Evolutionary conservation across 1,140 invertebrate species (phyloP).

Genomic region (Macrotrachela quadricornifera): DNA sequence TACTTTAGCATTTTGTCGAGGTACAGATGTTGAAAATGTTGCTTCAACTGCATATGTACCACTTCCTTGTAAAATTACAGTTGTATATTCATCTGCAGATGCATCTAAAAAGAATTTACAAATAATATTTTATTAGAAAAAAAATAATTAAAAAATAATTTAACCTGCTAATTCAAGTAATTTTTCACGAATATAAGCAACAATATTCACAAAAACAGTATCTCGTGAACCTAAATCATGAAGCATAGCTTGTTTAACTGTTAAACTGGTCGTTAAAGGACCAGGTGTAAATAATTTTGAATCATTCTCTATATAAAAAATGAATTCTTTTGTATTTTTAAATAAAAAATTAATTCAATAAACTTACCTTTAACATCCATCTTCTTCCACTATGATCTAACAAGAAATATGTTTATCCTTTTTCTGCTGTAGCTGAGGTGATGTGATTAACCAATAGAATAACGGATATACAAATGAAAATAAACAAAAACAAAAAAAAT

Average conservation of each 20-base stretch:
- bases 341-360: too few species aligned
- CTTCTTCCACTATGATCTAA: too few species aligned
- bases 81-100: slow-evolving; percentile 19
- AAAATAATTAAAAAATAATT: background rate
- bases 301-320: background rate
- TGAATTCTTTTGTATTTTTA: too few species aligned
- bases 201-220: slow-evolving; percentile 26
- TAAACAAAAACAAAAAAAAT: too few species aligned
- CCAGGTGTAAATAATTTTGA: slow-evolving; percentile 36
- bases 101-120: slow-evolving; percentile 18
- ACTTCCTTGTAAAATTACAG: slow-evolving; percentile 33
- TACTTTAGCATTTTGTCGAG: slow-evolving; percentile 18
- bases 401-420: too few species aligned
- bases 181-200: slow-evolving; percentile 25
- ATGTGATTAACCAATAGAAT: too few species aligned
- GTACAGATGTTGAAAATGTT: slow-evolving; percentile 27
- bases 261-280: slow-evolving; percentile 28
- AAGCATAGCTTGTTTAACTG: slow-evolving; percentile 30
- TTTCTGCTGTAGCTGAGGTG: too few species aligned
- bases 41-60: slow-evolving; percentile 35
- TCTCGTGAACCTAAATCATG: slow-evolving; percentile 34
- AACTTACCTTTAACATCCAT: too few species aligned
- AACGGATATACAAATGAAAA: too few species aligned
- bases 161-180: slow-evolving; percentile 32
- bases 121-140: background rate